These are phyloP conservation scores for Gracilinanus agilis DNA, from an alignment of 2,113 vertebrate genomes.

Conservation along the genomic window DNA sequence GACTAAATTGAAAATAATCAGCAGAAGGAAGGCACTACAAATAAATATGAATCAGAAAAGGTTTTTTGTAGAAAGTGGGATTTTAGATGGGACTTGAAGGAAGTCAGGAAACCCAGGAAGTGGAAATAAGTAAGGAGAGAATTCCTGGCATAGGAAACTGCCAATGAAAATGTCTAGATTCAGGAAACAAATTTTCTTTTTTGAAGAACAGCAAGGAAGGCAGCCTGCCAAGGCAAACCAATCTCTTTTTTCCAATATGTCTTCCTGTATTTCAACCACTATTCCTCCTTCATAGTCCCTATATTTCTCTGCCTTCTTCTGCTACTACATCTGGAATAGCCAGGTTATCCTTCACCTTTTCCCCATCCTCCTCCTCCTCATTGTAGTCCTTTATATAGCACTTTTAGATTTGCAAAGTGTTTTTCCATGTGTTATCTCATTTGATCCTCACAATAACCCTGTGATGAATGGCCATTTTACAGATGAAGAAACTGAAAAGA, in stretches of 20 bases:
- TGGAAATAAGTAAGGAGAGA: neutral
- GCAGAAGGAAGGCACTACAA: neutral
- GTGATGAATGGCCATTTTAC: too few species aligned
- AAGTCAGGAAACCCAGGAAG: too few species aligned
- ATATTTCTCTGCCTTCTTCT: too few species aligned
- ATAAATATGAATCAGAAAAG: neutral
- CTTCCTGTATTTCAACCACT: neutral
- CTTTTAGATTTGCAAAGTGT: too few species aligned
- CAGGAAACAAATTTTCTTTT: neutral
- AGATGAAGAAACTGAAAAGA: too few species aligned
- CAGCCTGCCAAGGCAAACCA: neutral
- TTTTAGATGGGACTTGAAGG: neutral
- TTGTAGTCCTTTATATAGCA: too few species aligned
- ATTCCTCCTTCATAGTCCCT: neutral
- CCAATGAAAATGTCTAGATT: neutral
- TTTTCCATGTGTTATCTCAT: neutral
- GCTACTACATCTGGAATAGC: too few species aligned
- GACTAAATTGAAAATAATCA: neutral
- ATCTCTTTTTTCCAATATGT: neutral
- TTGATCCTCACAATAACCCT: neutral
- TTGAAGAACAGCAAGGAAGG: neutral
- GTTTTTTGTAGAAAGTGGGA: neutral
- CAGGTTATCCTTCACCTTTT: too few species aligned
- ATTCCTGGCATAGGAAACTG: neutral
- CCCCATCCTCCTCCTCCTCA: too few species aligned